Conservation (phyloP, 2,113 vertebrate genomes). For the Phalacrocorax pelagicus region DNA sequence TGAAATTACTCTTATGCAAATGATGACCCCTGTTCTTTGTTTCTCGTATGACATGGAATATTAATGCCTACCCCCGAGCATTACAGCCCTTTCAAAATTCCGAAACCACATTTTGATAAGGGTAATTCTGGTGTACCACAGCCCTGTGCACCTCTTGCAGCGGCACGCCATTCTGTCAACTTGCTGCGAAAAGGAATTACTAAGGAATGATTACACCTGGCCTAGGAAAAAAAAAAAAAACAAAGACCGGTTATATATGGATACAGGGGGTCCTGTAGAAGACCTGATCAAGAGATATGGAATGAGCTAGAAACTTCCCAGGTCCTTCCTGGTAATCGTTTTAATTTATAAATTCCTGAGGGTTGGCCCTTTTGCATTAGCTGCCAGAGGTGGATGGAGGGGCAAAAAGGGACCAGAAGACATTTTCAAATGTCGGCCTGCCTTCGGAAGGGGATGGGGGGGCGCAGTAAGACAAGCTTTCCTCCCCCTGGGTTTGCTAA, state of each 20-base stretch:
- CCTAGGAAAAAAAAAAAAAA: neutral
- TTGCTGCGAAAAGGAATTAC: neutral
- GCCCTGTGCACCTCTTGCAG: neutral
- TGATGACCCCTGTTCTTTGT: accelerated
- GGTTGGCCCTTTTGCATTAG: neutral
- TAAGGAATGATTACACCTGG: neutral
- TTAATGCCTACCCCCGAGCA: neutral
- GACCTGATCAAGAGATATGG: neutral
- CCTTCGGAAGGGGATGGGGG: neutral
- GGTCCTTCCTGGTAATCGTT: neutral
- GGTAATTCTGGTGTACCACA: neutral
- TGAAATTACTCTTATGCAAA: neutral
- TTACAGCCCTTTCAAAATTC: neutral
- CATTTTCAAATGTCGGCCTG: neutral
- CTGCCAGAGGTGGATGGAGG: neutral
- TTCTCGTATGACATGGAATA: neutral
- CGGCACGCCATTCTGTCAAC: neutral
- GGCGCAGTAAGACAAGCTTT: neutral
- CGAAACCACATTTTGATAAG: neutral
- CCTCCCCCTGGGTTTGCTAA: neutral
- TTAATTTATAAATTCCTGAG: neutral
- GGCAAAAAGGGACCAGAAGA: neutral
- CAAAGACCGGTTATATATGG: neutral
- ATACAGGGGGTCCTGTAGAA: neutral
- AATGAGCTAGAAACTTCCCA: neutral